These are phyloP conservation scores for Allobates femoralis DNA, from an alignment of 2,797 vertebrate genomes.

Conservation along the genomic window DNA sequence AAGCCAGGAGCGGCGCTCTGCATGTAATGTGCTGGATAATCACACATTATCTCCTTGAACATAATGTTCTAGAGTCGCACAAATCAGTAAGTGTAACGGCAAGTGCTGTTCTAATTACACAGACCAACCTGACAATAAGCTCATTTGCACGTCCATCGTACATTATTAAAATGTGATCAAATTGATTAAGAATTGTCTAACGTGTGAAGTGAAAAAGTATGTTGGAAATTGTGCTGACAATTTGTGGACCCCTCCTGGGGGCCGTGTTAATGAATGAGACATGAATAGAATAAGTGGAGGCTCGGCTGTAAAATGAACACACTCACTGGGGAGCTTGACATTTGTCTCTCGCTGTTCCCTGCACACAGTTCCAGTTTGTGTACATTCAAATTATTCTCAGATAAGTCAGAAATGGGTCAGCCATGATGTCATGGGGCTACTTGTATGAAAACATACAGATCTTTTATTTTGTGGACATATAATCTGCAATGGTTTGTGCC, in stretches of 20 bases:
- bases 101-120: constrained; percentile 68
- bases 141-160: constrained; percentile 63
- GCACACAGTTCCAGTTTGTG: constrained; percentile 53
- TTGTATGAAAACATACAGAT: not conserved
- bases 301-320: constrained; percentile 65
- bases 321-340: constrained; percentile 60
- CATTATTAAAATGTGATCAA: constrained; percentile 62
- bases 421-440: not conserved
- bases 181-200: constrained; percentile 57
- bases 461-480: not conserved
- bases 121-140: constrained; percentile 57
- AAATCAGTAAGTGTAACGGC: constrained; percentile 61
- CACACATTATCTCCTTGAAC: constrained; percentile 66
- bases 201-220: constrained; percentile 59
- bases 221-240: constrained; percentile 52
- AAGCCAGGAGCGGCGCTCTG: constrained; percentile 52
- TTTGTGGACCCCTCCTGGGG: constrained; percentile 55
- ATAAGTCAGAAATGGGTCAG: constrained; percentile 16
- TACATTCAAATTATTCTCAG: constrained; percentile 63
- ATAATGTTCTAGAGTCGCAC: constrained; percentile 66
- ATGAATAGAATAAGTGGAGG: constrained; percentile 51
- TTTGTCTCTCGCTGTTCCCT: constrained; percentile 55
- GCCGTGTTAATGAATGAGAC: constrained; percentile 64
- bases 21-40: constrained; percentile 63
- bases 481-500: not conserved